Evolutionary conservation across 2,888 invertebrate species (phyloP).

Genomic region (Phyto melanocephala): DNA sequence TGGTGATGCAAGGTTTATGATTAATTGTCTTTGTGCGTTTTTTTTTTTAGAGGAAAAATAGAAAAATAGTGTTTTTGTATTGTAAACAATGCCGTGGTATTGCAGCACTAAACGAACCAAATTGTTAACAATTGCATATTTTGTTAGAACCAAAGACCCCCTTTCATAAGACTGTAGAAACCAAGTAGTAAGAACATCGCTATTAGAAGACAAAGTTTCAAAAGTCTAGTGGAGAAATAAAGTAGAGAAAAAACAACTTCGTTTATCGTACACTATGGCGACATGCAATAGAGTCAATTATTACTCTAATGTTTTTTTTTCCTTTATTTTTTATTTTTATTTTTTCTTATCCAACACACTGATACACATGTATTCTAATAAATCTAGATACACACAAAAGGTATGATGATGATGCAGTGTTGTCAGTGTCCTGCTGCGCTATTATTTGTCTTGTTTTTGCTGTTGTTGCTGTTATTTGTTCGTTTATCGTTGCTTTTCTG

Average conservation of each 20-base stretch:
- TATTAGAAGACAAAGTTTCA: slow-evolving; percentile 52
- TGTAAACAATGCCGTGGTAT: slow-evolving; percentile 27
- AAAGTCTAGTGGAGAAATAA: slow-evolving; percentile 1
- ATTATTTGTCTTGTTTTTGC: slow-evolving; percentile 74
- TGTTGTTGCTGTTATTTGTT: neutral
- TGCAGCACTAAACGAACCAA: slow-evolving; percentile 42
- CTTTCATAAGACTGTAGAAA: neutral
- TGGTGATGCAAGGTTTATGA: slow-evolving; percentile 52
- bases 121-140: slow-evolving; percentile 59
- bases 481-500: slow-evolving; percentile 4
- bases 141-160: slow-evolving; percentile 4
- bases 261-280: slow-evolving; percentile 49
- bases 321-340: neutral
- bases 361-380: neutral
- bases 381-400: slow-evolving; percentile 25
- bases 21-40: slow-evolving; percentile 48
- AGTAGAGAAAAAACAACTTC: neutral
- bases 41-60: neutral
- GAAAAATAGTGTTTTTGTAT: neutral
- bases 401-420: slow-evolving; percentile 65
- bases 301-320: slow-evolving; percentile 43
- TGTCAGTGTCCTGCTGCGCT: slow-evolving; percentile 77
- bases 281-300: slow-evolving; percentile 64
- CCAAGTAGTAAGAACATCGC: neutral
- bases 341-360: too few species aligned